Evolutionary conservation across 2,888 invertebrate genomes (phyloP), one percentile per base, ranked within the genome.

Genomic region (Drosophila picticornis): DNA sequence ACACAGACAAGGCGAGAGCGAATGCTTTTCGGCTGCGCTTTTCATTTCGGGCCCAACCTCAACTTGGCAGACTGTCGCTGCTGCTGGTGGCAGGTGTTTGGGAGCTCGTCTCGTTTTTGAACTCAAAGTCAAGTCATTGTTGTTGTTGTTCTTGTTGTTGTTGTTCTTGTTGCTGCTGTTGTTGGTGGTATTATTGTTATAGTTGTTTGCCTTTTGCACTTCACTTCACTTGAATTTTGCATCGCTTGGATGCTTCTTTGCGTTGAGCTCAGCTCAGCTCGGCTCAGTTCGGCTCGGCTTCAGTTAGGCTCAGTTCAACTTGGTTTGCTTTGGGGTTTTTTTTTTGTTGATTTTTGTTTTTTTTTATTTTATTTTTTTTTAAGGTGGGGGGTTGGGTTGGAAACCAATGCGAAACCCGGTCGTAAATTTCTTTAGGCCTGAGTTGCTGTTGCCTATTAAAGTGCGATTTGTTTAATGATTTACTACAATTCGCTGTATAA

Each of bases 391-490:
- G 31, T 29, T 16, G 55, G 50, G 40, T 29, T 50, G 50, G 40
- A 40, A 22, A 63, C 65, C 46, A 57, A 59, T 34, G 46, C n/a
- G 71, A 72, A 68, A 72, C 59, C 60, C 69, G 77, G 77, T 81
- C 86, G 81, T 82, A 83, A 81, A 83, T 83, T 81, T 84, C 76
- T 78, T 79, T 83, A 73, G 88, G 83, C 85, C 77, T 83, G 71
- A 56, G 61, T 65, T 67, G 65, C 60, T 69, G 72, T 56, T 83
- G 84, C 90, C 83, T 91, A 88, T 91, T 90, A 91, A 91, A 90
- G 90, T 91, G 91, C 91, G 91, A 92, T 92, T 92, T 91, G 90
- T 91, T 91, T 91, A 91, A 88, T 90, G 89, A 90, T 90, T 91
- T 91, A 91, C 82, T 75, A 89, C 82, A 81, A 81, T 80, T 83